phyloP scores from a whole-genome alignment of 2,797 vertebrate species.

The Iguana delicatissima region DNA sequence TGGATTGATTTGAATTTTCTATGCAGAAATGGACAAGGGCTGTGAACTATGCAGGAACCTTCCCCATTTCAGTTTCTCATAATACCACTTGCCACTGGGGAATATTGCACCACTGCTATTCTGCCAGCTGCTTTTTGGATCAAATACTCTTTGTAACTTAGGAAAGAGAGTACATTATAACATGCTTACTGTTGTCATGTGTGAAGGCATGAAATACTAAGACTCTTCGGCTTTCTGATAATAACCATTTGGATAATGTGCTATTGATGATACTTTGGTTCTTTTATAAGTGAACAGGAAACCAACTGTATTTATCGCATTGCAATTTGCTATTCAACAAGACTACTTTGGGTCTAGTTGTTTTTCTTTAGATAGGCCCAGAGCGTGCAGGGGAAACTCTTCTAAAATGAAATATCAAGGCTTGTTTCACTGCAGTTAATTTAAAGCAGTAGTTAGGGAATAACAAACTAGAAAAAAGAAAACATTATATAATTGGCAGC shows the following conservation, averaged over 20 bases:
- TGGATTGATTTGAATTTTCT: background rate
- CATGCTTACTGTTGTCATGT: background rate
- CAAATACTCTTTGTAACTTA: background rate
- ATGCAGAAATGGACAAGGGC: background rate
- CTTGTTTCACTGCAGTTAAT: background rate
- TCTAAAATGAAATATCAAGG: background rate
- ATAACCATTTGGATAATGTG: background rate
- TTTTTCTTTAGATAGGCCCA: background rate
- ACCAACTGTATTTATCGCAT: background rate
- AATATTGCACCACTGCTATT: background rate
- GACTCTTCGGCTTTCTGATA: background rate
- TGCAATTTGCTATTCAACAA: background rate
- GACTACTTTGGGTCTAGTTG: background rate
- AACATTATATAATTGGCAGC: background rate
- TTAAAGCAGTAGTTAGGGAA: constrained; percentile 19
- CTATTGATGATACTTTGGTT: background rate
- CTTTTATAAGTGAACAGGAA: background rate
- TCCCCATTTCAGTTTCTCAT: background rate
- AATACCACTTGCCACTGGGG: background rate
- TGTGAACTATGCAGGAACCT: background rate
- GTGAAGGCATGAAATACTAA: background rate
- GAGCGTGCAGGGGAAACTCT: background rate
- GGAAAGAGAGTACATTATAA: background rate
- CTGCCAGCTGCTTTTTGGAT: background rate
- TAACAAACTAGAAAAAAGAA: constrained; percentile 11